Percentiles rank a stretch among this genome's conserved stretches.
phyloP scores from a whole-genome alignment of 2,113 vertebrate species.

The Rissa tridactyla region DNA sequence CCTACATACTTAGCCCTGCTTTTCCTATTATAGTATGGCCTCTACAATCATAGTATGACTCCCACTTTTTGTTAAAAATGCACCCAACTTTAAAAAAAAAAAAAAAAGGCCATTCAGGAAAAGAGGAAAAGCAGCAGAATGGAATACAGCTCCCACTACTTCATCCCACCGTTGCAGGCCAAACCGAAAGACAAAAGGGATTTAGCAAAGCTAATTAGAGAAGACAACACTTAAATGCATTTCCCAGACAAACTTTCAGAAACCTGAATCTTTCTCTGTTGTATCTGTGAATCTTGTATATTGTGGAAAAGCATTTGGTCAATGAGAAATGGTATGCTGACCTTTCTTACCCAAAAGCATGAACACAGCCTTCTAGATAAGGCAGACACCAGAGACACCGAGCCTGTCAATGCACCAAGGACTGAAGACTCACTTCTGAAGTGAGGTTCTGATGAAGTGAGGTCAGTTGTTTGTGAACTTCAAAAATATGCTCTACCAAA shows the following conservation, averaged over 20 bases:
- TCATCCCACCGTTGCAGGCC: not conserved
- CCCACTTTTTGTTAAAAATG: not conserved
- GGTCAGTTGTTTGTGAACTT: not conserved
- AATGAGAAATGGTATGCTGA: not conserved
- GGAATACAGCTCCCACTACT: not conserved
- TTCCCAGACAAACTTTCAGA: not conserved
- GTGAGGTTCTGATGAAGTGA: not conserved
- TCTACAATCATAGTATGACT: not conserved
- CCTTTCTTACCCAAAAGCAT: not conserved
- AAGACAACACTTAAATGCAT: not conserved
- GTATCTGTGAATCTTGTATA: not conserved
- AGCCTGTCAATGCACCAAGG: not conserved
- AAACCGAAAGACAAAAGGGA: not conserved
- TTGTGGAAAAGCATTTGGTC: not conserved
- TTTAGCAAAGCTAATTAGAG: not conserved
- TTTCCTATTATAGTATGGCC: not conserved
- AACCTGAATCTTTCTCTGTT: not conserved
- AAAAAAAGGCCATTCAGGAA: not conserved
- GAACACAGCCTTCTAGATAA: not conserved
- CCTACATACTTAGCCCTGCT: not conserved
- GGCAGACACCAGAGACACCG: not conserved
- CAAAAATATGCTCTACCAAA: not conserved
- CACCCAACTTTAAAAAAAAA: not conserved
- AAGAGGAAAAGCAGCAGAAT: not conserved
- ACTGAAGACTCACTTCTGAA: not conserved